Evolutionary conservation across 1,140 invertebrate species (phyloP).

Genomic region (Zelostemma sp.): DNA sequence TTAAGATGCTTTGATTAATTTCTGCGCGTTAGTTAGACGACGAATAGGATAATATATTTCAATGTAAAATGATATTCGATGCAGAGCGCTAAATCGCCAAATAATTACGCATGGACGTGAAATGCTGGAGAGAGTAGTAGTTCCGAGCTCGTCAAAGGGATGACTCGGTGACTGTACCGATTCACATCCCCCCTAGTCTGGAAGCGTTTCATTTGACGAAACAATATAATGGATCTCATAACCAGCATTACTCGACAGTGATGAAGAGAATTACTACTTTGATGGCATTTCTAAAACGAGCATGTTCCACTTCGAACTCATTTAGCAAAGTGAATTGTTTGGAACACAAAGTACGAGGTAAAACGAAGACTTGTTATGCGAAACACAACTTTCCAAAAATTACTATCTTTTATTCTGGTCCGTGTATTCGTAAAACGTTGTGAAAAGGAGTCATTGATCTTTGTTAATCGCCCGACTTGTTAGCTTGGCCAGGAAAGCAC

Average conservation of each 20-base stretch:
- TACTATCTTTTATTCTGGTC: no score
- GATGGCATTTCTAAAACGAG: conserved; percentile 40
- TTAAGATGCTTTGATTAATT: no score
- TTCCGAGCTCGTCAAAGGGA: conserved; percentile 53
- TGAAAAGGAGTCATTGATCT: no score
- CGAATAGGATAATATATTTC: no score
- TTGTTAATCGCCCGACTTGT: no score
- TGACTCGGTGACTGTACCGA: conserved; percentile 56
- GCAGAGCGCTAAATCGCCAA: conserved; percentile 63
- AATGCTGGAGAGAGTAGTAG: conserved; percentile 49
- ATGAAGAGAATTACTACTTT: conserved; percentile 48
- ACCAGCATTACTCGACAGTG: conserved; percentile 45
- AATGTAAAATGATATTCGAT: conserved; percentile 58
- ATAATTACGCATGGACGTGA: conserved; percentile 59
- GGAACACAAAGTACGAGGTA: no score
- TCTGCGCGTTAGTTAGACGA: no score
- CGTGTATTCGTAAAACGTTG: no score
- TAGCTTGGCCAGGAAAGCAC: no score
- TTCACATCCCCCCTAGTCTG: conserved; percentile 51
- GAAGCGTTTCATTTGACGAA: conserved; percentile 47
- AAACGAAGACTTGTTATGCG: no score
- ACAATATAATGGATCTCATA: conserved; percentile 46
- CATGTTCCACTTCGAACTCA: conserved; percentile 45
- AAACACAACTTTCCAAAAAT: no score
- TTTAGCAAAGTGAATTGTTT: conserved; percentile 25